Evolutionary conservation across 2,888 invertebrate genomes (phyloP).

Genomic region (Alcis repandata): DNA sequence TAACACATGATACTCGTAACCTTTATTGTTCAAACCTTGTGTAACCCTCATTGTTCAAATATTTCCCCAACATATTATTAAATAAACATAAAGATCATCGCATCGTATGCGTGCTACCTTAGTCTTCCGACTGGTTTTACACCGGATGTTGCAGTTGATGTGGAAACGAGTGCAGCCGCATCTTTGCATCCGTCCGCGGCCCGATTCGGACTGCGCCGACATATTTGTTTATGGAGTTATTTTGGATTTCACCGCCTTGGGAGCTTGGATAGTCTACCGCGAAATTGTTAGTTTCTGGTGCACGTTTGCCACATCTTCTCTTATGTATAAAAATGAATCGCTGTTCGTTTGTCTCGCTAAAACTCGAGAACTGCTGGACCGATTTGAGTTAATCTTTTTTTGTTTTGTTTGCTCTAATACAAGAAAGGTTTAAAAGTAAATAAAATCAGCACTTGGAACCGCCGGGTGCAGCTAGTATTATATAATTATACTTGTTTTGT

Average conservation of each 20-base stretch:
- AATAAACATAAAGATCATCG: background rate
- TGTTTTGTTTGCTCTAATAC: no score
- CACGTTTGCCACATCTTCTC: background rate
- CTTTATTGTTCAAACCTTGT: background rate
- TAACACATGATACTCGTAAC: background rate
- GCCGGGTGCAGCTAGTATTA: no score
- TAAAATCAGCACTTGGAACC: no score
- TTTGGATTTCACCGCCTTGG: constrained; percentile 61
- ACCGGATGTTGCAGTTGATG: constrained; percentile 59
- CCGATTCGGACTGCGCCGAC: constrained; percentile 56
- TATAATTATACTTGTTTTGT: no score
- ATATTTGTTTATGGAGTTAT: constrained; percentile 75
- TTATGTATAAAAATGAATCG: background rate
- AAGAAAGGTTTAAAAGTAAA: no score
- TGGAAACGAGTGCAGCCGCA: constrained; percentile 65
- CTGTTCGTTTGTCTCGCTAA: background rate
- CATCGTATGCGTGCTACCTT: constrained; percentile 5
- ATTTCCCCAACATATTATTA: background rate
- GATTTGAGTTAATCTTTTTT: no score
- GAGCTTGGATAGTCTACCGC: constrained; percentile 33
- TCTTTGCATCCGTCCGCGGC: constrained; percentile 64
- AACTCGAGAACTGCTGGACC: no score
- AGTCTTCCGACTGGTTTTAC: constrained; percentile 19
- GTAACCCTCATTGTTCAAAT: constrained; percentile 1
- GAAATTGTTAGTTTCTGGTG: constrained; percentile 1